Percentiles rank a stretch among this genome's conserved stretches.
Evolutionary conservation across 1,140 invertebrate genomes (phyloP).

Genomic region (Caenorhabditis latens): DNA sequence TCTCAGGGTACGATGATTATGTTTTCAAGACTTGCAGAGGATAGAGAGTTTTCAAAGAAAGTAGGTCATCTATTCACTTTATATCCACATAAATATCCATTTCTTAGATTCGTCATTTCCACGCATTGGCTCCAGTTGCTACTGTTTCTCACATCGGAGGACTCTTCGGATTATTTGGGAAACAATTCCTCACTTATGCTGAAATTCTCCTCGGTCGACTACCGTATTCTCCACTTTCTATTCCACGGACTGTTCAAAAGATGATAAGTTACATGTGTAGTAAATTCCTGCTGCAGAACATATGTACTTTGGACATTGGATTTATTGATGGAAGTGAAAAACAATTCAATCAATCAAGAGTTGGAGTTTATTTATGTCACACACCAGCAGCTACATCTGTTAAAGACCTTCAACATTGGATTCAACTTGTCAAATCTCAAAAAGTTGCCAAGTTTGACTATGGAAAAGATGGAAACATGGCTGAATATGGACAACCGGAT

Average conservation of each 20-base stretch:
- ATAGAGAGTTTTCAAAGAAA: conserved; percentile 62
- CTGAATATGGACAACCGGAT: conserved; percentile 62
- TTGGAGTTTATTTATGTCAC: conserved; percentile 65
- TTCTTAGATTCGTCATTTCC: conserved; percentile 67
- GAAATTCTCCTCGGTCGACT: conserved; percentile 17
- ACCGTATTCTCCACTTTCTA: conserved; percentile 23
- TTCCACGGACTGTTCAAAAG: conserved; percentile 36
- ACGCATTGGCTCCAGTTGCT: conserved; percentile 70
- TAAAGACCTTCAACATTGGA: conserved; percentile 65
- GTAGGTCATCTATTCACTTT: background rate
- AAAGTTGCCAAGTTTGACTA: conserved; percentile 50
- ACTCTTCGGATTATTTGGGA: conserved; percentile 64
- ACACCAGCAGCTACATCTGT: conserved; percentile 65
- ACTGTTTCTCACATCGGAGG: conserved; percentile 70
- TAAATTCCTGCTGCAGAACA: conserved; percentile 46
- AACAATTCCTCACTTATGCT: conserved; percentile 51
- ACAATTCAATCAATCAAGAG: conserved; percentile 62
- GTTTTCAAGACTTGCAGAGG: conserved; percentile 77
- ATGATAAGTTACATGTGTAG: conserved; percentile 52
- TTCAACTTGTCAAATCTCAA: conserved; percentile 48
- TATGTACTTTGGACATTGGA: conserved; percentile 60
- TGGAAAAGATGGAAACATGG: conserved; percentile 19
- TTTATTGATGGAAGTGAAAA: conserved; percentile 61
- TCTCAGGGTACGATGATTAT: conserved; percentile 79
- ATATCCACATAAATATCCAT: background rate